phyloP scores from a whole-genome alignment of 2,797 vertebrate species.

The Galagoides demidoff region DNA sequence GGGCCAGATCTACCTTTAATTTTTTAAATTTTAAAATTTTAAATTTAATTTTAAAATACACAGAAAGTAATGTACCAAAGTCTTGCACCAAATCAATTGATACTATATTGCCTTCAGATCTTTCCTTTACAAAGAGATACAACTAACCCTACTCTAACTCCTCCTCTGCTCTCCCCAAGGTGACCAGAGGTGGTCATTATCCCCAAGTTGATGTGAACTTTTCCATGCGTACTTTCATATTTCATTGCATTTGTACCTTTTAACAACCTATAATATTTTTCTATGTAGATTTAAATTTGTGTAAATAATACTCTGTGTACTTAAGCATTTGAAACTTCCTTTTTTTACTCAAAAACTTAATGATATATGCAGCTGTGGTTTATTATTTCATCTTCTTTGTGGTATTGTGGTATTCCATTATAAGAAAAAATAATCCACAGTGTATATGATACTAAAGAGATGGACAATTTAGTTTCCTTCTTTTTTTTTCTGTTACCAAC shows the following conservation, averaged over 20 bases:
- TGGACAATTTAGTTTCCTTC: background rate
- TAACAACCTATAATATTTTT: background rate
- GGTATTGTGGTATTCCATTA: background rate
- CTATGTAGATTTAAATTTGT: background rate
- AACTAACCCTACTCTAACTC: background rate
- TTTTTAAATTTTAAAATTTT: too few relatives aligned
- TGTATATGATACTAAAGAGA: background rate
- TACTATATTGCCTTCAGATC: background rate
- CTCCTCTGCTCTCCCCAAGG: background rate
- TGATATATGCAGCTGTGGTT: background rate
- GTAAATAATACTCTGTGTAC: background rate
- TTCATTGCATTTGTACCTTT: background rate
- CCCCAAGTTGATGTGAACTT: background rate
- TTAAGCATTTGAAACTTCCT: constrained; percentile 5
- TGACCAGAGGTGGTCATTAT: constrained; percentile 9
- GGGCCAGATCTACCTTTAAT: too few relatives aligned
- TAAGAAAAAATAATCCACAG: background rate
- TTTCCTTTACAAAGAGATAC: background rate
- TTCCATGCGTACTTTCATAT: background rate
- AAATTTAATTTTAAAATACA: constrained; percentile 40
- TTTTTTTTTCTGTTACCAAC: background rate
- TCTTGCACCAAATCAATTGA: background rate
- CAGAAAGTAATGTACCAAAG: constrained; percentile 5
- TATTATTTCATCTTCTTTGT: constrained; percentile 41
- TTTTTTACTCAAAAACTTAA: background rate